Conservation (phyloP, 2,113 vertebrate species). For the Aviceda subcristata region DNA sequence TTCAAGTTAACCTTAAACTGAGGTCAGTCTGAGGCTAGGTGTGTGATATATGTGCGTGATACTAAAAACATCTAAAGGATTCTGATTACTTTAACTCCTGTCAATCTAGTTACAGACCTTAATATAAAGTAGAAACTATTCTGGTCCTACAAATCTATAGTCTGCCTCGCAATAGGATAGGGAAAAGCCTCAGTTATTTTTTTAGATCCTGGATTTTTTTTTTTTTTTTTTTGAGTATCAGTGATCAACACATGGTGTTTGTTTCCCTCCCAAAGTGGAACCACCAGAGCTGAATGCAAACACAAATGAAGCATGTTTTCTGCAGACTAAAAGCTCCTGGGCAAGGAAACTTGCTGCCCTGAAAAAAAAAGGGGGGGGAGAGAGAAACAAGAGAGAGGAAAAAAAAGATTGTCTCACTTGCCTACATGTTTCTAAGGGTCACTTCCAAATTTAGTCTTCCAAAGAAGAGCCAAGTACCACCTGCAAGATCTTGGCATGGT, state of each 20-base stretch:
- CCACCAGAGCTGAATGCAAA: background rate
- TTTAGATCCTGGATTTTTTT: background rate
- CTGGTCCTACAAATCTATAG: constrained; percentile 3
- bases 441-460: background rate
- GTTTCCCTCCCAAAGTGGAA: background rate
- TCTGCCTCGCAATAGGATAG: constrained; percentile 18
- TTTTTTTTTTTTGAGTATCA: background rate
- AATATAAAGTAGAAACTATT: constrained; percentile 18
- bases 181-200: background rate
- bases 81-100: constrained; percentile 1
- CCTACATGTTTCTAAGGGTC: background rate
- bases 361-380: background rate
- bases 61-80: background rate
- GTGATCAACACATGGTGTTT: background rate
- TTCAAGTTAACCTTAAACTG: constrained; percentile 10
- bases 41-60: background rate
- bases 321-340: background rate
- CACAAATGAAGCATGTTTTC: background rate
- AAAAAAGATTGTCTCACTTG: background rate
- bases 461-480: background rate
- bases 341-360: background rate
- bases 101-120: background rate
- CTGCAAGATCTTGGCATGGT: background rate
- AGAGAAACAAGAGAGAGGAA: rapidly evolving
- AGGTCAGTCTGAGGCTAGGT: background rate